Evolutionary conservation across 2,888 invertebrate genomes (phyloP).

Genomic region (Rutpela maculata): DNA sequence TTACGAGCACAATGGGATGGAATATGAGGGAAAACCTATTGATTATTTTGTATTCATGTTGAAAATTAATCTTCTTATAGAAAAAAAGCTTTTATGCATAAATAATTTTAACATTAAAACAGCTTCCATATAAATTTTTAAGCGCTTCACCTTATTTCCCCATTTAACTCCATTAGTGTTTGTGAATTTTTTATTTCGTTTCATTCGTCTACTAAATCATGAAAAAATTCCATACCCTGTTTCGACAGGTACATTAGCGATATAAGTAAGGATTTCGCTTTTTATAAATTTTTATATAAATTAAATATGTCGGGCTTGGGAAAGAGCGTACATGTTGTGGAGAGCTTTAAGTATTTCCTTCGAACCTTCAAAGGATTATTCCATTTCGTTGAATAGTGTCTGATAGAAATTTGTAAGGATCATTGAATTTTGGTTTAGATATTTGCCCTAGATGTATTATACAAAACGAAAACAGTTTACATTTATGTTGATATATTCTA

Average conservation of each 20-base stretch:
- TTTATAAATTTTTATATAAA: conserved; percentile 23
- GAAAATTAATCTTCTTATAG: conserved; percentile 27
- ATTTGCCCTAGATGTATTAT: not conserved
- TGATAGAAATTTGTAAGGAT: conserved; percentile 12
- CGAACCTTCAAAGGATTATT: conserved; percentile 23
- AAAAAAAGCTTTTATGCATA: conserved; percentile 34
- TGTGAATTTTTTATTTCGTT: conserved; percentile 32
- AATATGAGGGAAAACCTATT: conserved; percentile 1
- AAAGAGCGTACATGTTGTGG: conserved; percentile 1
- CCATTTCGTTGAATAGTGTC: not conserved
- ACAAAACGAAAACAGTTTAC: conserved; percentile 13
- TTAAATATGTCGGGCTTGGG: conserved; percentile 13
- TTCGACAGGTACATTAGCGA: conserved; percentile 31
- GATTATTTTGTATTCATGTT: conserved; percentile 9
- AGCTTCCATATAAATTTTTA: conserved; percentile 7
- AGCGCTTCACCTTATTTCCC: conserved; percentile 2
- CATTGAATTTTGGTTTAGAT: conserved; percentile 6
- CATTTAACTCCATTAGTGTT: conserved; percentile 29
- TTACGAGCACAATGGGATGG: not conserved
- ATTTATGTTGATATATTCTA: not conserved
- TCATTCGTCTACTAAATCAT: conserved; percentile 17
- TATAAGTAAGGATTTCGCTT: conserved; percentile 11
- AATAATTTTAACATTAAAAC: conserved; percentile 21
- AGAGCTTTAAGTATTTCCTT: not conserved
- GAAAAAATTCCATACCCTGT: conserved; percentile 14